Evolutionary conservation across 1,140 invertebrate species (phyloP), one percentile per base, ranked within the genome.

Genomic region (Maniola jurtina): DNA sequence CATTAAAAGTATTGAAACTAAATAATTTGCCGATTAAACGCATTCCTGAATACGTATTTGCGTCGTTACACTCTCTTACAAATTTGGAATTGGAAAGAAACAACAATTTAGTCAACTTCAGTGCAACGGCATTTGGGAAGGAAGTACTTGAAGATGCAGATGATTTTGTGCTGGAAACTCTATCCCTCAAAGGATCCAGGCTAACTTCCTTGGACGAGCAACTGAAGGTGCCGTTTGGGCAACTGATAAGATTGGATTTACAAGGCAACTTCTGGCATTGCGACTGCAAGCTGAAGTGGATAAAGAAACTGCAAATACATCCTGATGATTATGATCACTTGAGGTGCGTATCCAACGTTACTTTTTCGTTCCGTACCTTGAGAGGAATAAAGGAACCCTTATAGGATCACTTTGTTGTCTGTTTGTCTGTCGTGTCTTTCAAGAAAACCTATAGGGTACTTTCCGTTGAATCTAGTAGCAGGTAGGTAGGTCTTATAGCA

Each of bases 181-280:
- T 92, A 33, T 91, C 85, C 0, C 58, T 91, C 7, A 78, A 74
- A 47, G 83, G 84, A 6, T 92, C 88, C 0, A 80, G 84, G 56
- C 55, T 92, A 35, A 74, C 66, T 7, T 80, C 72, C 6, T 73
- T 92, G 52, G 80, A 86, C 52, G 56, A 76, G 40, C 73, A 73
- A 35, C 68, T 91, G 36, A 25, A 66, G 45, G 73, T 76, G 0
- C 80, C 88, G 0, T 83, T 92, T 64, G 84, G 84, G 6, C 78
- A 75, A 33, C 65, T 91, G 10, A 64, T 72, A 6, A 68, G 71
- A 42, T 64, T 92, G 45, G 87, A 91, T 66, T 66, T 91, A 0
- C 86, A 91, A 63, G 87, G 88, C 0, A 91, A 91, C 66, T 74
- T 81, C 6, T 92, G 89, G 89, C 72, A 72, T 8, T 92, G 90